Conservation (phyloP, 2,113 vertebrate genomes). For the Saguinus midas region DNA sequence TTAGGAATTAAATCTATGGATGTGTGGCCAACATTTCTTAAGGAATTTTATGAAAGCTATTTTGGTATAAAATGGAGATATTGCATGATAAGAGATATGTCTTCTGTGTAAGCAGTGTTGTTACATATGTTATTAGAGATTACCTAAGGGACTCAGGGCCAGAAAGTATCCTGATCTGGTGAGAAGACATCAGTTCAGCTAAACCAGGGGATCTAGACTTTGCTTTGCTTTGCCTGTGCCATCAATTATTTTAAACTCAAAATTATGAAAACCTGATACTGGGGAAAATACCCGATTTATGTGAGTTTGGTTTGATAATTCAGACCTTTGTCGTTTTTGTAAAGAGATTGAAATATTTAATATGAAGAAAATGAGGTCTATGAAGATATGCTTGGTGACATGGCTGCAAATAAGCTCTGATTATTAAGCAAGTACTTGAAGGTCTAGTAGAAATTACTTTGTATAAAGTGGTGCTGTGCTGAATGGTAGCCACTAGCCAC, state of each 20-base stretch:
- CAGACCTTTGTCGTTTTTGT: not conserved
- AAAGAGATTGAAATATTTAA: not conserved
- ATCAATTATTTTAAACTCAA: not conserved
- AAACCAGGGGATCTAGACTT: not conserved
- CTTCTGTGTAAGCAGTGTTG: no score
- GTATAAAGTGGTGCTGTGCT: not conserved
- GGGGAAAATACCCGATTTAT: not conserved
- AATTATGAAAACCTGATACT: not conserved
- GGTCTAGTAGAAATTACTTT: not conserved
- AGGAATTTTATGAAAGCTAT: not conserved
- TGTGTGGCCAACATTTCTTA: not conserved
- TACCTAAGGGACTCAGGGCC: not conserved
- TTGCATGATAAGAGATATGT: not conserved
- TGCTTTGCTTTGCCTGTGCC: not conserved
- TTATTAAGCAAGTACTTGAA: not conserved
- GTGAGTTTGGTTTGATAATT: not conserved
- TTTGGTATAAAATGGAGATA: not conserved
- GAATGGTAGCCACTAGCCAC: not conserved
- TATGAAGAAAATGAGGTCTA: not conserved
- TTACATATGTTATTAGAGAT: no score
- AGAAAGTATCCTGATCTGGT: not conserved
- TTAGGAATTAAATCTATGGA: not conserved
- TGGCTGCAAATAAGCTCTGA: not conserved
- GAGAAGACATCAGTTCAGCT: not conserved
- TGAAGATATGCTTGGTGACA: not conserved